Percentiles rank a stretch among this genome's conserved stretches.
These are phyloP conservation scores for Matsumurasca onukii DNA, from an alignment of 1,140 invertebrate genomes.

Conservation along the genomic window DNA sequence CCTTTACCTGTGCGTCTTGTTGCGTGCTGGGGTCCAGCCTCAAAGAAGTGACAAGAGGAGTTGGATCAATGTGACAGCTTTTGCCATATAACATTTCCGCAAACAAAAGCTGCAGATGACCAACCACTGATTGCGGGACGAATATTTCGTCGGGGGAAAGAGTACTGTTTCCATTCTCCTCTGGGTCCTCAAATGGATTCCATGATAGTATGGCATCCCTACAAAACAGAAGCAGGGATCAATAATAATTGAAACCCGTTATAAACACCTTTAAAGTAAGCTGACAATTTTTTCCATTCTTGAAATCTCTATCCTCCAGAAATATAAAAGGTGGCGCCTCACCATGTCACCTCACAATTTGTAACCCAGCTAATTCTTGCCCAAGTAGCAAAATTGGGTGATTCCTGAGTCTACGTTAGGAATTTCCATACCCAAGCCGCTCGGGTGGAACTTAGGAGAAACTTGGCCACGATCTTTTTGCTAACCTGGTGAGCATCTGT, in stretches of 20 bases:
- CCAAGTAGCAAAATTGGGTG: not conserved
- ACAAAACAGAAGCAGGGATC: conserved; percentile 21
- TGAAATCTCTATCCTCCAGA: not conserved
- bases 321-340: not conserved
- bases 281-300: not conserved
- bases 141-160: conserved; percentile 41
- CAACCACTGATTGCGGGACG: conserved; percentile 52
- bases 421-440: too few species aligned
- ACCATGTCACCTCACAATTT: not conserved
- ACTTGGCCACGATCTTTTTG: too few species aligned
- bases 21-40: conserved; percentile 63
- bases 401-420: not conserved
- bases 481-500: too few species aligned
- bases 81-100: conserved; percentile 63
- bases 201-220: conserved; percentile 64
- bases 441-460: too few species aligned
- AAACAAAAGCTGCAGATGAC: conserved; percentile 68
- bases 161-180: conserved; percentile 47
- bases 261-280: not conserved
- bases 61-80: conserved; percentile 61
- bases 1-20: conserved; percentile 64
- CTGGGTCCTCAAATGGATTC: conserved; percentile 56
- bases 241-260: not conserved
- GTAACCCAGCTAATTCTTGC: not conserved
- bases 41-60: conserved; percentile 61